Evolutionary conservation across 1,140 invertebrate species (phyloP).

Genomic region (Sycobia sp.): DNA sequence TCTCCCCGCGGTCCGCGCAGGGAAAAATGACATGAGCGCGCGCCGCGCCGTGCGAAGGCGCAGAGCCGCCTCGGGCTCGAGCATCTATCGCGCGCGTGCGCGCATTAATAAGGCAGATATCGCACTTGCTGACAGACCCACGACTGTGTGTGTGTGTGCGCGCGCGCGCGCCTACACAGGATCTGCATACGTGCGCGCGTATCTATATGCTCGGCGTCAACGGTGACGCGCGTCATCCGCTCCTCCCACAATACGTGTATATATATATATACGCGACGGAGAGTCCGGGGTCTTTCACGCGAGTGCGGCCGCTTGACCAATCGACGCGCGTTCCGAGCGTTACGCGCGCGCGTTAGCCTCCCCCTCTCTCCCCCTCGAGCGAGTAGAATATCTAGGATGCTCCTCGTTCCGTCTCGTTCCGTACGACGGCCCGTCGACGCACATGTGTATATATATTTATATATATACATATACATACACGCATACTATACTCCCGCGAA

Average conservation of each 20-base stretch:
- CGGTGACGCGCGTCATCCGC: background rate
- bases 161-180: background rate
- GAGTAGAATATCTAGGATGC: slow-evolving; percentile 22
- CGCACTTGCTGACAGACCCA: too few relatives aligned
- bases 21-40: too few relatives aligned
- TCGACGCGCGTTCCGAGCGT: slow-evolving; percentile 20
- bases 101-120: too few relatives aligned
- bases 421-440: background rate
- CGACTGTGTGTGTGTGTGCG: background rate
- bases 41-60: too few relatives aligned
- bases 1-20: too few relatives aligned
- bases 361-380: too few relatives aligned
- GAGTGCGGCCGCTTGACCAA: slow-evolving; percentile 24
- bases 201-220: too few relatives aligned
- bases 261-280: background rate
- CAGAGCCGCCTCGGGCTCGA: too few relatives aligned
- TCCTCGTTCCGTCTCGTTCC: slow-evolving; percentile 26
- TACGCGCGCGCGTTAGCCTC: slow-evolving; percentile 21
- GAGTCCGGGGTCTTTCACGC: too few relatives aligned
- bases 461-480: background rate
- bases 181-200: slow-evolving; percentile 5
- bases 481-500: too few relatives aligned
- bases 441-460: background rate
- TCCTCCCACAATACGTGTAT: background rate
- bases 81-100: too few relatives aligned